Evolutionary conservation across 2,113 vertebrate species (phyloP), one percentile per base, ranked within the genome.

Genomic region (Xerus inauris): DNA sequence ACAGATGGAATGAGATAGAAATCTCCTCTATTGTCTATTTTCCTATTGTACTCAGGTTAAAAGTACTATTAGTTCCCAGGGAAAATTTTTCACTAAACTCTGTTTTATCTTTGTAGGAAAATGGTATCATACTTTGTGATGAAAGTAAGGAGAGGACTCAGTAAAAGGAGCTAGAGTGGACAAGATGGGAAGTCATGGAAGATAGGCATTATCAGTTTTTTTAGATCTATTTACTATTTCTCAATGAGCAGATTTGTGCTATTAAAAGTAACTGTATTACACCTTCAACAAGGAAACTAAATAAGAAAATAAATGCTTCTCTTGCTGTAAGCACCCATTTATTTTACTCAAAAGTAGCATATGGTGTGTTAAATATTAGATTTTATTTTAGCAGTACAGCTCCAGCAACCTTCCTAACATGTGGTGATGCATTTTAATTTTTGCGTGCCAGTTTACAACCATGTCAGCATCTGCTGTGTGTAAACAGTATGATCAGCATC

Each of bases 381-480:
- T 77, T 94, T 96, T 81, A 77, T 94, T 95, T 95, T 95, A 91
- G 82, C 62, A 91, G 49, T 47, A 54, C 30, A 76, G 57, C 32
- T 45, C 45, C 45, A 3, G 80, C 30, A 82, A 79, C 51, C 14
- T 80, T 85, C 59, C 47, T 30, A n/a, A 62, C 64, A 71, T 88
- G 94, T 73, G 91, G 92, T 28, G 3, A 67, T 87, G 77, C 90
- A 95, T 97, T 95, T 96, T 87, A 96, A 97, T 95, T 71, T 77
- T 76, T 67, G 75, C 0, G 6, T 95, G 87, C 20, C 79, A 45
- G 47, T 84, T 93, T 82, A 85, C 47, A 91, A 49, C 79, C 17
- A 62, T 35, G 51, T 71, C 59, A 82, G 92, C 86, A 94, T 59
- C 91, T 96, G 91, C 54, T 82, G 26, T 77, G 76, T 93, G 90